These are phyloP conservation scores for Napeogenes sylphis DNA, from an alignment of 2,888 invertebrate species.

Conservation along the genomic window DNA sequence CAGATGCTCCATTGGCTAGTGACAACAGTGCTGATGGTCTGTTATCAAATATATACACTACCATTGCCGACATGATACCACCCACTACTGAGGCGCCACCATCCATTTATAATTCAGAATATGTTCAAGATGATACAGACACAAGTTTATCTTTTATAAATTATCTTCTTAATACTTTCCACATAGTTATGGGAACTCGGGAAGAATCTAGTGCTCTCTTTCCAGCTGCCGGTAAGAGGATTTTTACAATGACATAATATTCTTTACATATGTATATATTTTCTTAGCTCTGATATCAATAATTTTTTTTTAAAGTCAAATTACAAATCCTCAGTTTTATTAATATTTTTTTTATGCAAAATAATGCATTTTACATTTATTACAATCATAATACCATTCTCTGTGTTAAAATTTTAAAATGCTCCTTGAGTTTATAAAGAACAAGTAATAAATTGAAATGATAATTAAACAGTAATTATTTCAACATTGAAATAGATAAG, in stretches of 20 bases:
- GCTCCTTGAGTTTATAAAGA: too few relatives aligned
- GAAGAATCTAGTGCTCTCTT: conserved; percentile 63
- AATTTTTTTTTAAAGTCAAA: too few relatives aligned
- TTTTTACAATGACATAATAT: conserved; percentile 4
- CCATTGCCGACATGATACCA: conserved; percentile 58
- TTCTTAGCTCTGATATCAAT: too few relatives aligned
- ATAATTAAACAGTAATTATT: too few relatives aligned
- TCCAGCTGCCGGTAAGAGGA: conserved; percentile 55
- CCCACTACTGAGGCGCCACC: conserved; percentile 47
- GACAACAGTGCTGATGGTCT: conserved; percentile 40
- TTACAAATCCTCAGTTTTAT: too few relatives aligned
- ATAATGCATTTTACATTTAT: too few relatives aligned
- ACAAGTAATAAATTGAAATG: too few relatives aligned
- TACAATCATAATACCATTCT: too few relatives aligned
- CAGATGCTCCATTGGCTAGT: conserved; percentile 23
- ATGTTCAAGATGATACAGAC: conserved; percentile 30
- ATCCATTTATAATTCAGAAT: conserved; percentile 48
- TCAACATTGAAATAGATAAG: too few relatives aligned
- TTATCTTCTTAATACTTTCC: conserved; percentile 54
- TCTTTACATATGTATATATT: not conserved
- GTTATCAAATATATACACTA: conserved; percentile 55
- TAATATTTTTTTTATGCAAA: too few relatives aligned
- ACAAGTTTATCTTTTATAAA: conserved; percentile 56
- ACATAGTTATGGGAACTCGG: conserved; percentile 54
- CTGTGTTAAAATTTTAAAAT: too few relatives aligned